phyloP scores from a whole-genome alignment of 2,888 invertebrate species.

The Netelia melanura region DNA sequence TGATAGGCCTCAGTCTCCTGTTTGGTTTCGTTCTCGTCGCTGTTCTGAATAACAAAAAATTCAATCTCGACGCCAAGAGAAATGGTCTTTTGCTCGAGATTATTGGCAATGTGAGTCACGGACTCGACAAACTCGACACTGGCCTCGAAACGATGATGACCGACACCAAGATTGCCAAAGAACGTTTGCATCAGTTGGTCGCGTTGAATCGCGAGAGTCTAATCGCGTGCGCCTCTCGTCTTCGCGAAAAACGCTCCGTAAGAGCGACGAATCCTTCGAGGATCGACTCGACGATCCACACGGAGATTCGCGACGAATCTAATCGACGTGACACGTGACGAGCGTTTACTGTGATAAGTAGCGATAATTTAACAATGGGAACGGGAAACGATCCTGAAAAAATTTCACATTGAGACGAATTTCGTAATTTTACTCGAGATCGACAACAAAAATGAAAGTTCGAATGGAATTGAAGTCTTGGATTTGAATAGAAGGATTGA shows the following conservation, averaged over 20 bases:
- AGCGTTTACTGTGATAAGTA: conserved; percentile 59
- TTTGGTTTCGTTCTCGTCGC: conserved; percentile 60
- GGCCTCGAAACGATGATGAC: conserved; percentile 68
- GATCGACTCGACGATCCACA: neutral
- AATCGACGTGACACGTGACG: conserved; percentile 45
- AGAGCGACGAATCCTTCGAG: conserved; percentile 15
- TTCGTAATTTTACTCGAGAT: too few species aligned
- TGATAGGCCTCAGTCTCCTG: conserved; percentile 63
- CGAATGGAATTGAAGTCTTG: too few species aligned
- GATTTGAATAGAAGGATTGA: too few species aligned
- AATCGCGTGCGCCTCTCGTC: conserved; percentile 65
- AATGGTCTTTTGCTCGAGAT: conserved; percentile 70
- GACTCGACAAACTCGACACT: conserved; percentile 70
- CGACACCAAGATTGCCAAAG: conserved; percentile 68
- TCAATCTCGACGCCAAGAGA: conserved; percentile 62
- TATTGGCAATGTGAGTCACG: conserved; percentile 72
- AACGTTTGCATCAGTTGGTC: conserved; percentile 65
- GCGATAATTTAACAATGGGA: neutral
- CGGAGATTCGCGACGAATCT: conserved; percentile 32
- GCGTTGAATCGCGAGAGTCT: conserved; percentile 69
- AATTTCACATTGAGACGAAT: neutral
- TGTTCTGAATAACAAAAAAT: conserved; percentile 62
- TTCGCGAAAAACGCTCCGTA: conserved; percentile 55
- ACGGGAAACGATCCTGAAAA: neutral
- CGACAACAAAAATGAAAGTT: too few species aligned